Conservation (phyloP, 2,113 vertebrate genomes). For the Campylomormyrus numenius region DNA sequence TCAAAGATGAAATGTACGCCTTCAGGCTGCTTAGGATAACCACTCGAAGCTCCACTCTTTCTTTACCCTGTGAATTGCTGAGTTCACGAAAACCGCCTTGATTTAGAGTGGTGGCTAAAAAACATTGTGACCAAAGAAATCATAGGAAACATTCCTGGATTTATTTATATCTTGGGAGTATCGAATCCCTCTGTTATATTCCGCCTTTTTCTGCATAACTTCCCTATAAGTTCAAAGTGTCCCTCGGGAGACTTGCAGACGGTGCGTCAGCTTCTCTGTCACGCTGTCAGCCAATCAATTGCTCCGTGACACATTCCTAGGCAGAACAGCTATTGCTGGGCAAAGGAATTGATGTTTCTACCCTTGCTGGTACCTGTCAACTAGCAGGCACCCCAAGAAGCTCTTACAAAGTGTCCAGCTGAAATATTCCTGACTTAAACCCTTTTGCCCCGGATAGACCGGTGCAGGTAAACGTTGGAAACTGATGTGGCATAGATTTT, state of each 20-base stretch:
- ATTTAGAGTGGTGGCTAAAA: neutral
- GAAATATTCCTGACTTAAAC: neutral
- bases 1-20: neutral
- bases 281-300: neutral
- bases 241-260: neutral
- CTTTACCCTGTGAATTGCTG: neutral
- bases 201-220: neutral
- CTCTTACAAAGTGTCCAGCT: neutral
- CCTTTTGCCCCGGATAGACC: neutral
- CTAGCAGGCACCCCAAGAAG: neutral
- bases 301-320: neutral
- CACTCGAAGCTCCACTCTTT: neutral
- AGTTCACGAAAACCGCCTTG: neutral
- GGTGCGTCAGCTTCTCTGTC: neutral
- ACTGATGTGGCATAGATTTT: neutral
- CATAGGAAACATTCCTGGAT: neutral
- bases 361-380: neutral
- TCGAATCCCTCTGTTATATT: neutral
- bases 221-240: neutral
- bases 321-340: neutral
- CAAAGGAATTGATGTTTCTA: neutral
- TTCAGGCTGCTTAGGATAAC: neutral
- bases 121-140: neutral
- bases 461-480: neutral
- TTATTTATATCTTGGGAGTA: neutral